phyloP scores from a whole-genome alignment of 2,888 invertebrate species.

The Balanococcus diminutus region DNA sequence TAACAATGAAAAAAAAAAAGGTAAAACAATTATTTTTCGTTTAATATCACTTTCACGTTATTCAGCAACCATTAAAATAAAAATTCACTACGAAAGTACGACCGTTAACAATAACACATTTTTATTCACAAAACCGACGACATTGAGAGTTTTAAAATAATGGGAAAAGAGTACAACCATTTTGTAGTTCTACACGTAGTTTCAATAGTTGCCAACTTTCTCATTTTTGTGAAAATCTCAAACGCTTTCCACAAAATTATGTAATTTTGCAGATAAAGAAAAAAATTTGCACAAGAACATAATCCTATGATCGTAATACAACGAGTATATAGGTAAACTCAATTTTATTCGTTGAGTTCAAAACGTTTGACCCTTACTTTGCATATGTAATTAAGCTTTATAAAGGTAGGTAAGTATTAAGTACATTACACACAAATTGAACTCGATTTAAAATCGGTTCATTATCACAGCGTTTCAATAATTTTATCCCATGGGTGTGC shows the following conservation, averaged over 20 bases:
- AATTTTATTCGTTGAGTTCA: neutral
- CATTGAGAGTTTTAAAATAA: neutral
- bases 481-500: constrained; percentile 4
- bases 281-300: neutral
- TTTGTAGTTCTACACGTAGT: neutral
- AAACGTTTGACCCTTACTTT: neutral
- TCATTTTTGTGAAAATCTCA: neutral
- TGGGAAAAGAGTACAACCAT: neutral
- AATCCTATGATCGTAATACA: neutral
- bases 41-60: constrained; percentile 31
- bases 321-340: too few relatives aligned
- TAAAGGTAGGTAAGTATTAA: neutral
- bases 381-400: constrained; percentile 8
- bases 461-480: neutral
- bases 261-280: neutral
- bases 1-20: neutral
- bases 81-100: neutral
- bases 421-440: constrained; percentile 2
- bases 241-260: neutral
- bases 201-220: too few relatives aligned
- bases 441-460: neutral
- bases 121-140: neutral
- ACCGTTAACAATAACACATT: constrained; percentile 5
- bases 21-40: neutral
- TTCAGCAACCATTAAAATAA: constrained; percentile 8